Evolutionary conservation across 2,113 vertebrate genomes (phyloP).

Genomic region (Austrofundulus limnaeus): DNA sequence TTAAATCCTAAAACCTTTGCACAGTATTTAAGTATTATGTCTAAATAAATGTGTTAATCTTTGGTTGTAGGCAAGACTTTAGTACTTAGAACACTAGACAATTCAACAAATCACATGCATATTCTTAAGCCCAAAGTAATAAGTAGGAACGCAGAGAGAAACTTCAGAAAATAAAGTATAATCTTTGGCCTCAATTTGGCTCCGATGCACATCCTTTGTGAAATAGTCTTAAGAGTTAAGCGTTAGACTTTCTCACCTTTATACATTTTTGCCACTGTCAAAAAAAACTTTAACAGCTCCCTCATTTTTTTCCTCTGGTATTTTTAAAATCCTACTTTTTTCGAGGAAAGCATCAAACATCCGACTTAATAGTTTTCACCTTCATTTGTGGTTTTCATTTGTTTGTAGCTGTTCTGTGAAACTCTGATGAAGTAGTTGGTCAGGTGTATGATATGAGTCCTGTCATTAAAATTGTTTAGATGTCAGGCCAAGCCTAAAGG

Average conservation of each 20-base stretch:
- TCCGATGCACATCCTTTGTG: constrained; percentile 8
- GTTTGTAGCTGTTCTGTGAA: constrained; percentile 32
- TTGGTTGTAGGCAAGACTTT: constrained; percentile 5
- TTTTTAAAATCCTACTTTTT: constrained; percentile 22
- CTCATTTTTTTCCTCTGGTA: not conserved
- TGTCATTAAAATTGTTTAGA: constrained; percentile 60
- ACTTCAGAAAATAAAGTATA: constrained; percentile 8
- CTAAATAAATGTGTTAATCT: constrained; percentile 13
- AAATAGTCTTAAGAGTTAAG: constrained; percentile 20
- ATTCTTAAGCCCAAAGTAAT: constrained; percentile 20
- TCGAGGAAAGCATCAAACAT: constrained; percentile 28
- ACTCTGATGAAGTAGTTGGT: constrained; percentile 55
- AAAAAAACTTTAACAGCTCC: not conserved
- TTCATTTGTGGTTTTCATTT: constrained; percentile 42
- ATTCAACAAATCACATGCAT: constrained; percentile 48
- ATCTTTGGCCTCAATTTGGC: constrained; percentile 10
- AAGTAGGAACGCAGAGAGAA: constrained; percentile 21
- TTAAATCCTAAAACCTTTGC: not conserved
- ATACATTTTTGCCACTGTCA: constrained; percentile 11
- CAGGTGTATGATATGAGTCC: constrained; percentile 58
- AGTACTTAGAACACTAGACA: constrained; percentile 14
- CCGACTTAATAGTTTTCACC: constrained; percentile 31
- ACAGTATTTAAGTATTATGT: not conserved
- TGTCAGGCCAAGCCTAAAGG: constrained; percentile 47
- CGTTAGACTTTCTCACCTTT: constrained; percentile 17